Evolutionary conservation across 2,113 vertebrate species (phyloP).

Genomic region (Grammomys surdaster): DNA sequence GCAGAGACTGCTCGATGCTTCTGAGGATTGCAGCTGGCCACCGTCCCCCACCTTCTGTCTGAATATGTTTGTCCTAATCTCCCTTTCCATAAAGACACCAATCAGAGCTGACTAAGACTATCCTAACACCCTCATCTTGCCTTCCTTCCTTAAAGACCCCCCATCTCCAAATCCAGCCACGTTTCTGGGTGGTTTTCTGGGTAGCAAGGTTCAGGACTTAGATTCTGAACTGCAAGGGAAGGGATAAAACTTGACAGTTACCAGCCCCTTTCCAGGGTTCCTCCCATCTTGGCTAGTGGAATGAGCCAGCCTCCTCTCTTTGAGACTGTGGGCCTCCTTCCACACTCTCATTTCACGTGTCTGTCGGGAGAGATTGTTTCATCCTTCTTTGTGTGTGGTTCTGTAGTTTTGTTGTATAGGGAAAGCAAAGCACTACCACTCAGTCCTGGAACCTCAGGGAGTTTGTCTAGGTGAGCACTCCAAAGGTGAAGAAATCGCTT

Average conservation of each 20-base stretch:
- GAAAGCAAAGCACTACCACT: neutral
- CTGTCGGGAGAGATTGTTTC: slow-evolving; percentile 36
- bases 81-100: neutral
- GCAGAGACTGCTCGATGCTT: neutral
- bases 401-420: neutral
- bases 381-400: slow-evolving; percentile 30
- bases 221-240: neutral
- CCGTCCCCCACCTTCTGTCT: neutral
- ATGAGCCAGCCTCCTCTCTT: neutral
- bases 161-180: neutral
- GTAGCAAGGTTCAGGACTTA: neutral
- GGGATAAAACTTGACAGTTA: neutral
- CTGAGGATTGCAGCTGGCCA: neutral
- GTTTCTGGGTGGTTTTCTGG: neutral
- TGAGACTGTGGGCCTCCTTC: neutral
- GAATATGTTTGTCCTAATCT: neutral
- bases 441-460: neutral
- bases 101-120: neutral
- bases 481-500: neutral
- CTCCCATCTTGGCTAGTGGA: neutral
- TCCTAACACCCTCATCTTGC: neutral
- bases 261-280: neutral
- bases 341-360: neutral
- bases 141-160: neutral
- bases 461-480: neutral